These are phyloP conservation scores for Chondrilla cf. caribensis DNA, from an alignment of 37 sponge, comb jelly and placozoan genomes.

Conservation along the genomic window DNA sequence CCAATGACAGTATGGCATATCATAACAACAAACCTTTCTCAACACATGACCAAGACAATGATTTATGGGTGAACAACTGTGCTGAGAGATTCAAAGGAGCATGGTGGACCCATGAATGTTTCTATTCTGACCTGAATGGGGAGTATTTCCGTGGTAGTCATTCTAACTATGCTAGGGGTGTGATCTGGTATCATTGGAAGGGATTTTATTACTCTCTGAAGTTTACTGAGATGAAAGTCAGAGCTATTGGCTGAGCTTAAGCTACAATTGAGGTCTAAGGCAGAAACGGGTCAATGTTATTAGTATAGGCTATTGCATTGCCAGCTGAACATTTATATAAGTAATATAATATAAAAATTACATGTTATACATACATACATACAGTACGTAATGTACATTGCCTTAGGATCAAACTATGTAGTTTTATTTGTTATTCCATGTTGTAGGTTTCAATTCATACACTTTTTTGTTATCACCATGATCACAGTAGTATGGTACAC, in stretches of 20 bases:
- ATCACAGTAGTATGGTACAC: too few species aligned
- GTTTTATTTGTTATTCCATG: too few species aligned
- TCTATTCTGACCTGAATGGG: not conserved
- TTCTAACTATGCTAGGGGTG: not conserved
- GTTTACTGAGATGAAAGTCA: slow-evolving; percentile 23
- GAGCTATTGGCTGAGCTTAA: not conserved
- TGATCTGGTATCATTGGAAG: not conserved
- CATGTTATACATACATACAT: too few species aligned
- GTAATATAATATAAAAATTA: too few species aligned
- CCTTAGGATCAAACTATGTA: too few species aligned
- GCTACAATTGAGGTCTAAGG: too few species aligned
- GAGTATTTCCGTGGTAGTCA: not conserved
- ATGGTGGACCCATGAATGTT: not conserved
- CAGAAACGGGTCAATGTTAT: too few species aligned
- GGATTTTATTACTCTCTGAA: slow-evolving; percentile 1
- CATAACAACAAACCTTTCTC: not conserved
- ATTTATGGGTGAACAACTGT: not conserved
- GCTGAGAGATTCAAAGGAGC: not conserved
- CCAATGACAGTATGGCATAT: slow-evolving; percentile 2
- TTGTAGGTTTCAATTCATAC: too few species aligned
- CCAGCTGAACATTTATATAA: too few species aligned
- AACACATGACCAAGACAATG: not conserved
- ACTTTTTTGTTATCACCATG: too few species aligned
- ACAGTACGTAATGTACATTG: too few species aligned
- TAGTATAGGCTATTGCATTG: too few species aligned